Base-by-base conservation (phyloP, 2,797 vertebrate species). In the Liasis olivaceus region DNA sequence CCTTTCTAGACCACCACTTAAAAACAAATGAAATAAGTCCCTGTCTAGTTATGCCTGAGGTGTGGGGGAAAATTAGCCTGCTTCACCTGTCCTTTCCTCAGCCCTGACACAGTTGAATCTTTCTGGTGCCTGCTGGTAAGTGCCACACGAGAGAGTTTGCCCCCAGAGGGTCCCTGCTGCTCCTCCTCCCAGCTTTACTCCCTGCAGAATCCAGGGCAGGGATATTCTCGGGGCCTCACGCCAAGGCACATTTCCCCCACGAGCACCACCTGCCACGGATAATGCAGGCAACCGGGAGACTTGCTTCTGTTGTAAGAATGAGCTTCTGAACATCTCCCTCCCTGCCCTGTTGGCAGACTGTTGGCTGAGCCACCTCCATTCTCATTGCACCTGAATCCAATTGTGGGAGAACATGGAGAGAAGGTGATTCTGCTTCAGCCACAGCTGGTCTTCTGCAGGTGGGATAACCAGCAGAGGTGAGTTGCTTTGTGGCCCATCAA, bases 271-370 rank as follows among this genome's bases (percentile, higher is more conserved):
- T 11, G 2, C 42, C 72, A 42, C 3, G 8, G 72, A 81, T 81
- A 47, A 81, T 47, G 36, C 72, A 81, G 17, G 8, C 60, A 22
- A 12, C 3, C 0, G 3, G 2, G 72, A 42, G 8, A 42, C 24
- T 64, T 13, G 5, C 31, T 8, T 3, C 8, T 36, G 56, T 22
- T 8, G 17, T 60, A 1, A 59, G 56, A 36, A n/a, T 4, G n/a
- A 60, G n/a, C 17, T 87, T 5, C 56, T 24, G 0, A 20, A 36
- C 2, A n/a, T 5, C 56, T 22, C 58, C n/a, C 9, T 81, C 4
- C 36, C 20, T 22, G 36, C 36, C 24, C 20, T 9, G 0, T 12
- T 17, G 8, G 8, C 17, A 42, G 36, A 24, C 8, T 0, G 22
- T 42, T 3, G 0, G 72, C 42, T 3, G 36, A 22, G 72, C 36